Conservation (phyloP, 1,140 invertebrate species). For the Acyrthosiphon pisum region DNA sequence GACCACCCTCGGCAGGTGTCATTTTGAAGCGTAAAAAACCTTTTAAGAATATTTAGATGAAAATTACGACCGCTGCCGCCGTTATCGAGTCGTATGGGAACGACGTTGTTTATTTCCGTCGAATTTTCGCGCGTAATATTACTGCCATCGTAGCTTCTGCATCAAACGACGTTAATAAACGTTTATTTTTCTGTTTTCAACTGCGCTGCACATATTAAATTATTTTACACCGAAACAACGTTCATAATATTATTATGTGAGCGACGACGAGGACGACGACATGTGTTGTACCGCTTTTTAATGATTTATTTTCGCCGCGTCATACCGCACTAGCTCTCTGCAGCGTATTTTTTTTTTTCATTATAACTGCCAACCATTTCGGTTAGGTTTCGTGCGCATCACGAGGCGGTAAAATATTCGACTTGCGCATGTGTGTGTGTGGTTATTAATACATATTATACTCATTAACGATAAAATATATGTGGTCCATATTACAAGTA, state of each 20-base stretch:
- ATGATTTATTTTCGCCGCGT: not conserved
- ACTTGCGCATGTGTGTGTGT: not conserved
- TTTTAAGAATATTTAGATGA: not conserved
- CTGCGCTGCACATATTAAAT: not conserved
- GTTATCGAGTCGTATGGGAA: not conserved
- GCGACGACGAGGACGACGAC: not conserved
- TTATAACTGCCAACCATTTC: slow-evolving; percentile 18
- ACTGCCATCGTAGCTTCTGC: not conserved
- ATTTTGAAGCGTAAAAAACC: not conserved
- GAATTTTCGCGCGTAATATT: not conserved
- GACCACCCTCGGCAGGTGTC: too few species aligned
- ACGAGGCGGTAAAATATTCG: not conserved
- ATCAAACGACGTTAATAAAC: not conserved
- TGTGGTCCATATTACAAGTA: not conserved
- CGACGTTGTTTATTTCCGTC: not conserved
- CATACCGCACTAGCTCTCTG: not conserved
- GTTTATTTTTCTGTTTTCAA: not conserved
- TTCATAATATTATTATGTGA: not conserved
- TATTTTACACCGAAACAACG: not conserved
- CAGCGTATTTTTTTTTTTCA: not conserved
- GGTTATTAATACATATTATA: not conserved
- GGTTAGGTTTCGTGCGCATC: not conserved
- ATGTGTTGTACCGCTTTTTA: slow-evolving; percentile 24
- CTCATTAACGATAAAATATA: not conserved
- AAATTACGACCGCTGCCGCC: not conserved